These are phyloP conservation scores for Mormyrops boulengeri DNA, from an alignment of 2,797 vertebrate genomes.

Conservation along the genomic window DNA sequence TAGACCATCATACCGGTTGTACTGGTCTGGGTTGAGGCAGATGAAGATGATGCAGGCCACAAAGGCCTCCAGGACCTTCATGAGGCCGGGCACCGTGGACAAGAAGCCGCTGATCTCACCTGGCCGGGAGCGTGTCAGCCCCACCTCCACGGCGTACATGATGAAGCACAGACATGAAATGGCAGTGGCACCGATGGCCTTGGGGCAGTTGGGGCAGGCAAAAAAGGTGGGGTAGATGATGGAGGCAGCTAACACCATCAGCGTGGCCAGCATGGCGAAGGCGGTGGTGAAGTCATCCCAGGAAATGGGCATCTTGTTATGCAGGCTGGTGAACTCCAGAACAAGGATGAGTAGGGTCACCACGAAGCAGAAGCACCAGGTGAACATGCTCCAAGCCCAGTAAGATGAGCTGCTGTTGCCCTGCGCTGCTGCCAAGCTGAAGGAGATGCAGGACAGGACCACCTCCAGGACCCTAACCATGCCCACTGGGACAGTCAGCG, in stretches of 20 bases:
- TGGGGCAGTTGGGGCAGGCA: constrained; percentile 20
- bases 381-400: constrained; percentile 76
- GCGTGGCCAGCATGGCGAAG: constrained; percentile 69
- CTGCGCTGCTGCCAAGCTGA: constrained; percentile 67
- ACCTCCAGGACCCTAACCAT: constrained; percentile 63
- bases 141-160: constrained; percentile 66
- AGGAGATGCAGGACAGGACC: constrained; percentile 64
- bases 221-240: constrained; percentile 63
- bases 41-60: constrained; percentile 79
- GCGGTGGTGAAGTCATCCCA: constrained; percentile 78
- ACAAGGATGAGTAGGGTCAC: constrained; percentile 64
- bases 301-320: constrained; percentile 58
- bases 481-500: constrained; percentile 55
- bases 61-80: constrained; percentile 78
- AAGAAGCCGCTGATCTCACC: constrained; percentile 77
- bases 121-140: constrained; percentile 61
- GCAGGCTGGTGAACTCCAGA: constrained; percentile 61
- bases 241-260: constrained; percentile 73
- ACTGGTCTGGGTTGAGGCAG: constrained; percentile 29
- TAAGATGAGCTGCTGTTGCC: accelerated
- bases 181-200: constrained; percentile 54
- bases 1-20: background rate
- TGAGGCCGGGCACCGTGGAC: constrained; percentile 69
- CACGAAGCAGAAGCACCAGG: constrained; percentile 74
- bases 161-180: constrained; percentile 68